These are phyloP conservation scores for Carcina quercana DNA, from an alignment of 2,888 invertebrate species.

Conservation along the genomic window DNA sequence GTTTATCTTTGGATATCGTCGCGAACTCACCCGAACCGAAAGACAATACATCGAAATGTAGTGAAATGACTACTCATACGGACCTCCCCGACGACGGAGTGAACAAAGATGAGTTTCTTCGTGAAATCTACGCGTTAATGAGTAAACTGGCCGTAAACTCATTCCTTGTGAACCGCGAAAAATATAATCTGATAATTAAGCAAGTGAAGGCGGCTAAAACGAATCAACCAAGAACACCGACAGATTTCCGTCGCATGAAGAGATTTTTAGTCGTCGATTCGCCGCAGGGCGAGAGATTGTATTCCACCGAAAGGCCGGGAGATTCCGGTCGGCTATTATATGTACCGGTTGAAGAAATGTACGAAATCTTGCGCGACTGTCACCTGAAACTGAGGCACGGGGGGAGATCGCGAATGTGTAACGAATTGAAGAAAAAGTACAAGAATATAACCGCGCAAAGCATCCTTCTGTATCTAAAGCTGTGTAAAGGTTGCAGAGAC, in stretches of 20 bases:
- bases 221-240: constrained; percentile 23
- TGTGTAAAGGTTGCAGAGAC: constrained; percentile 34
- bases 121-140: constrained; percentile 27
- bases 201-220: constrained; percentile 32
- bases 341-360: constrained; percentile 39
- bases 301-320: constrained; percentile 18
- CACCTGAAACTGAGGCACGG: constrained; percentile 40
- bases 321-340: constrained; percentile 23
- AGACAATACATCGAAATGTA: background rate
- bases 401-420: constrained; percentile 37
- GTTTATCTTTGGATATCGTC: too few relatives aligned
- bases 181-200: constrained; percentile 28
- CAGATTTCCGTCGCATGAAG: constrained; percentile 37
- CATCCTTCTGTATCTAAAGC: constrained; percentile 34
- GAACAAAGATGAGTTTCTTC: constrained; percentile 32
- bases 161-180: constrained; percentile 29
- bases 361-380: constrained; percentile 36
- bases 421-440: constrained; percentile 34
- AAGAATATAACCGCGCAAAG: constrained; percentile 40
- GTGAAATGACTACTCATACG: constrained; percentile 5
- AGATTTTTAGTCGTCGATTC: constrained; percentile 32
- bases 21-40: too few relatives aligned
- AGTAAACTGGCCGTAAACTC: constrained; percentile 28
- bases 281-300: constrained; percentile 32
- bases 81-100: constrained; percentile 21